phyloP scores from a whole-genome alignment of 1,140 invertebrate genomes.

The Phenacoccus solenopsis region DNA sequence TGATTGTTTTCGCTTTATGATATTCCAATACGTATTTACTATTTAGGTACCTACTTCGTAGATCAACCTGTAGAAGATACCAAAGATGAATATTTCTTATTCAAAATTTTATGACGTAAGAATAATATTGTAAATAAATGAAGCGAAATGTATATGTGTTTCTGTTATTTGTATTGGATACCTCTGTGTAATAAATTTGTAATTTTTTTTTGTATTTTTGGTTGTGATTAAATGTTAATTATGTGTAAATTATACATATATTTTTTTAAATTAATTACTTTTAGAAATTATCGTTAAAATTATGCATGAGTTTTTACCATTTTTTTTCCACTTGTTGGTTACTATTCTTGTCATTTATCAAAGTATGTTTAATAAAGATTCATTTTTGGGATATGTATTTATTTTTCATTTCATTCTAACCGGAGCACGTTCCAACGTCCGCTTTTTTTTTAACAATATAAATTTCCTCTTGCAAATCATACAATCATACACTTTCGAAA shows the following conservation, averaged over 20 bases:
- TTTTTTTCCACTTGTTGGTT: constrained; percentile 11
- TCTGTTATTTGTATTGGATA: not conserved
- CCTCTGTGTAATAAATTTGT: not conserved
- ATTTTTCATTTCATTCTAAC: no score
- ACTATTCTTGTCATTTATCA: constrained; percentile 13
- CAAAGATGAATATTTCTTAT: not conserved
- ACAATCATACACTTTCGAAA: no score
- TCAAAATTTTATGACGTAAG: not conserved
- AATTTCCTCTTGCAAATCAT: no score
- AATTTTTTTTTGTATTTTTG: not conserved
- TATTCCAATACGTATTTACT: not conserved
- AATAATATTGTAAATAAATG: not conserved
- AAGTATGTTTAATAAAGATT: constrained; percentile 9
- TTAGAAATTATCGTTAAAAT: not conserved
- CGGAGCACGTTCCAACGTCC: no score
- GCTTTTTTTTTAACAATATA: no score
- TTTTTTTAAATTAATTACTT: not conserved
- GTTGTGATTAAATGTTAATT: constrained; percentile 11
- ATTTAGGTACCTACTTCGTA: not conserved
- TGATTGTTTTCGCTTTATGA: no score
- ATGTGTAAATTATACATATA: not conserved
- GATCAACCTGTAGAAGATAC: not conserved
- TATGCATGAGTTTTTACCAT: constrained; percentile 6
- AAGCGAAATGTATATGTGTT: not conserved
- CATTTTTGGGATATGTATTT: constrained; percentile 5